phyloP scores from a whole-genome alignment of 2,113 vertebrate genomes.

The Bos javanicus region DNA sequence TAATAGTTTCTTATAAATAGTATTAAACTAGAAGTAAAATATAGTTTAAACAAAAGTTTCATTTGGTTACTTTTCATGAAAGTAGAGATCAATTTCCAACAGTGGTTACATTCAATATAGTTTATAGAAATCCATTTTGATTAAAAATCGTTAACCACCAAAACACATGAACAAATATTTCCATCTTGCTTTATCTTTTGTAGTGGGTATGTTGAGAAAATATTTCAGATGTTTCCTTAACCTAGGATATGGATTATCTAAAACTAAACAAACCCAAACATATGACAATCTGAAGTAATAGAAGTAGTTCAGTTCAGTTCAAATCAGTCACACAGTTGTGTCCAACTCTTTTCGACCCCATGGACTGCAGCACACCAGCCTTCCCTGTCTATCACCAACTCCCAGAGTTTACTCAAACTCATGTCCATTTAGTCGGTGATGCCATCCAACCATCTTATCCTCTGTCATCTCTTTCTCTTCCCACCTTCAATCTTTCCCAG shows the following conservation, averaged over 20 bases:
- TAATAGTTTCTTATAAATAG: background rate
- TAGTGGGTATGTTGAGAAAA: background rate
- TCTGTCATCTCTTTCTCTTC: background rate
- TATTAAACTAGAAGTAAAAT: background rate
- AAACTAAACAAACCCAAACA: background rate
- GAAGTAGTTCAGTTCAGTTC: background rate
- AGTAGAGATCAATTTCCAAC: background rate
- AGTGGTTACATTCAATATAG: background rate
- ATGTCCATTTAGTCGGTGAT: background rate
- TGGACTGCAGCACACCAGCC: background rate
- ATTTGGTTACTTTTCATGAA: background rate
- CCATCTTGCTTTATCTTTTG: background rate
- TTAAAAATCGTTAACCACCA: background rate
- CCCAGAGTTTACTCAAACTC: background rate
- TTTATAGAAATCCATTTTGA: background rate
- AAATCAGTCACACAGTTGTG: background rate
- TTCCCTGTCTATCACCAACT: background rate
- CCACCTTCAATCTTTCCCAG: background rate
- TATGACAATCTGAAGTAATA: background rate
- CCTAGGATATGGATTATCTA: background rate
- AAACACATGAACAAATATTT: background rate
- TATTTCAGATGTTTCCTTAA: background rate
- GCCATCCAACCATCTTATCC: background rate
- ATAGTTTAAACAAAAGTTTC: background rate
- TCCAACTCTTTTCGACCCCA: fast-evolving